These are phyloP conservation scores for Entosphenus tridentatus DNA, from an alignment of 2,113 vertebrate genomes.

Conservation along the genomic window DNA sequence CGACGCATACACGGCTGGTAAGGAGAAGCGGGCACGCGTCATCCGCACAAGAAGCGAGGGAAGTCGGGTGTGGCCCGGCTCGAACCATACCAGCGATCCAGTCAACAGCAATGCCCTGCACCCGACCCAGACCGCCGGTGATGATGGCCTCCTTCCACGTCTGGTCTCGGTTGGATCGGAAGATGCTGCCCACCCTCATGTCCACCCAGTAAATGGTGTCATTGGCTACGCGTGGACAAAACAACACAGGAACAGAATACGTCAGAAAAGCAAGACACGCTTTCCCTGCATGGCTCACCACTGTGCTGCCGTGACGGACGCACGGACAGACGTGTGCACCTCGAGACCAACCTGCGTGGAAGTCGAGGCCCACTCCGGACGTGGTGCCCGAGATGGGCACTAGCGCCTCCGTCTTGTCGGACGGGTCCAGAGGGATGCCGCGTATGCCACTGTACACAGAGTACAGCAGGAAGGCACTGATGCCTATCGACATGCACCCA, in stretches of 20 bases:
- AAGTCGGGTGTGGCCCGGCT: too few relatives aligned
- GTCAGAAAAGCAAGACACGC: too few relatives aligned
- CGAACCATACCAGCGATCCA: conserved; percentile 63
- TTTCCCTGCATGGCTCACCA: too few relatives aligned
- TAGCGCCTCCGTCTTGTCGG: conserved; percentile 65
- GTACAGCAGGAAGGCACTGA: conserved; percentile 89
- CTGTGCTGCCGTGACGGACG: too few relatives aligned
- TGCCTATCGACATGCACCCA: conserved; percentile 25
- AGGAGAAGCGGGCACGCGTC: too few relatives aligned
- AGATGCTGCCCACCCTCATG: conserved; percentile 92
- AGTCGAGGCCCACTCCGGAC: conserved; percentile 88
- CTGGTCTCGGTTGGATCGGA: conserved; percentile 68
- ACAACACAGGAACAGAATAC: too few relatives aligned
- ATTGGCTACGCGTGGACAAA: conserved; percentile 31
- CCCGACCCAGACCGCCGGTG: conserved; percentile 72
- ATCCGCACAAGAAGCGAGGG: too few relatives aligned
- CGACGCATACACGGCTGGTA: too few relatives aligned
- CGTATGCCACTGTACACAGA: conserved; percentile 82
- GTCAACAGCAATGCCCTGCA: conserved; percentile 84
- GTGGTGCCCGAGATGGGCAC: conserved; percentile 81
- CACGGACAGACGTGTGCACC: too few relatives aligned
- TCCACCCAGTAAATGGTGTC: conserved; percentile 98
- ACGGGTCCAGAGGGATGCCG: conserved; percentile 68
- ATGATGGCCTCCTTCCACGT: conserved; percentile 91
- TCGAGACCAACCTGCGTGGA: conserved; percentile 45